Evolutionary conservation across 2,113 vertebrate genomes (phyloP).

Genomic region (Nipponia nippon): DNA sequence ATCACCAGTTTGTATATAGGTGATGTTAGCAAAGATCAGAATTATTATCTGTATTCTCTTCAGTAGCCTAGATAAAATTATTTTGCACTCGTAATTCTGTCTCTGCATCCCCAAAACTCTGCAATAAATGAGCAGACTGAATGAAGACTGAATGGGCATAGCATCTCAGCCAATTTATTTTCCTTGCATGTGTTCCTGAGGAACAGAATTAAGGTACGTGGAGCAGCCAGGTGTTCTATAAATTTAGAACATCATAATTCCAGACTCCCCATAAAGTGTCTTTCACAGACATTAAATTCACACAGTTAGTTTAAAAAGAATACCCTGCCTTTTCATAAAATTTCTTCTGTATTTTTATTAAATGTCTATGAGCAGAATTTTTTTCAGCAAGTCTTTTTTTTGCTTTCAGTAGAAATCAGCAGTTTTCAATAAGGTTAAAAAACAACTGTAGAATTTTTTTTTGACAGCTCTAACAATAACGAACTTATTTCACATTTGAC

Average conservation of each 20-base stretch:
- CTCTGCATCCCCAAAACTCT: neutral
- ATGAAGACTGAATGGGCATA: neutral
- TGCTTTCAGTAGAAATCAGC: neutral
- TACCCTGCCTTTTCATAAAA: neutral
- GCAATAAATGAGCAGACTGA: neutral
- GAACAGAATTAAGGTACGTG: neutral
- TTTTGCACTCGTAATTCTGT: neutral
- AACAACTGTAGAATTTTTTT: neutral
- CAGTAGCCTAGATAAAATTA: neutral
- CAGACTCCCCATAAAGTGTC: neutral
- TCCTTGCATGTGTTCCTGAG: neutral
- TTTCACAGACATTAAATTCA: neutral
- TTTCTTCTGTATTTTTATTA: neutral
- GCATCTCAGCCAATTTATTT: neutral
- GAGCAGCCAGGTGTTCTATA: neutral
- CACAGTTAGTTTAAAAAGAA: neutral
- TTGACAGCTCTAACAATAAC: neutral
- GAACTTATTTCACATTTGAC: neutral
- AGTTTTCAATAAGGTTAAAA: neutral
- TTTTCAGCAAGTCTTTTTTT: neutral
- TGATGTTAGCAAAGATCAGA: neutral
- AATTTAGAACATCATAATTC: neutral
- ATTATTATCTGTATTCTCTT: neutral
- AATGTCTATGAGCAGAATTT: neutral
- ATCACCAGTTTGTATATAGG: neutral